Conservation (phyloP, 2,888 invertebrate species). For the Drosophila nr. perissopoda region DNA sequence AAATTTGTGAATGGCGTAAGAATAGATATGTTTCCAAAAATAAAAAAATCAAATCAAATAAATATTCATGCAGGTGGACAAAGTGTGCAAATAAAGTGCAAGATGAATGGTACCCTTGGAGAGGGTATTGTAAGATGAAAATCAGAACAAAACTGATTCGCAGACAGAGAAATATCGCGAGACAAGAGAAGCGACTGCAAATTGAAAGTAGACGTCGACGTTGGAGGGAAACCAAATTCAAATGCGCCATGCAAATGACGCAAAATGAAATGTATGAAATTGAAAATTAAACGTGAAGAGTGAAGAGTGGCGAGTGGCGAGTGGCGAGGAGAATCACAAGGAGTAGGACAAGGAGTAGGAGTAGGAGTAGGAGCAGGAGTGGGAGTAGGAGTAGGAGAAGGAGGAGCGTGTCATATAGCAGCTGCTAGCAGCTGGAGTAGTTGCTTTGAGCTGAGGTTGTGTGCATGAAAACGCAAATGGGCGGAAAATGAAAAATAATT, state of each 20-base stretch:
- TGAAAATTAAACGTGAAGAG: conserved; percentile 48
- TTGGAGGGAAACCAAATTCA: conserved; percentile 20
- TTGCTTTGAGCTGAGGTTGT: conserved; percentile 6
- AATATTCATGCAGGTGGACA: neutral
- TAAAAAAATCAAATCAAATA: neutral
- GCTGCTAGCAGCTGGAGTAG: conserved; percentile 6
- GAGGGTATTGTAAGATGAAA: conserved; percentile 23
- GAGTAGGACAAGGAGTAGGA: neutral
- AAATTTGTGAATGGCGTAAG: too few relatives aligned
- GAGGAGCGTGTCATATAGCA: conserved; percentile 7
- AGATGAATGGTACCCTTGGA: neutral
- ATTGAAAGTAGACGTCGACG: neutral
- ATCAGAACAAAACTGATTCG: conserved; percentile 12
- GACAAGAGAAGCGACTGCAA: neutral
- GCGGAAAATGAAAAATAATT: conserved; percentile 81
- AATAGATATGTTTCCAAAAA: neutral
- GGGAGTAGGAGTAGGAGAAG: neutral
- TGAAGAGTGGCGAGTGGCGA: neutral
- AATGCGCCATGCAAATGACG: conserved; percentile 71
- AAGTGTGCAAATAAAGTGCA: neutral
- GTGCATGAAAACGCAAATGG: conserved; percentile 41
- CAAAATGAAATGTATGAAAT: conserved; percentile 75
- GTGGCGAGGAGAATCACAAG: neutral
- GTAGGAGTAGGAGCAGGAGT: neutral
- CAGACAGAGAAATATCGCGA: neutral